Percentiles rank a stretch among this genome's conserved stretches.
phyloP scores from a whole-genome alignment of 2,888 invertebrate species.

The Drosophila pseudotalamancana region DNA sequence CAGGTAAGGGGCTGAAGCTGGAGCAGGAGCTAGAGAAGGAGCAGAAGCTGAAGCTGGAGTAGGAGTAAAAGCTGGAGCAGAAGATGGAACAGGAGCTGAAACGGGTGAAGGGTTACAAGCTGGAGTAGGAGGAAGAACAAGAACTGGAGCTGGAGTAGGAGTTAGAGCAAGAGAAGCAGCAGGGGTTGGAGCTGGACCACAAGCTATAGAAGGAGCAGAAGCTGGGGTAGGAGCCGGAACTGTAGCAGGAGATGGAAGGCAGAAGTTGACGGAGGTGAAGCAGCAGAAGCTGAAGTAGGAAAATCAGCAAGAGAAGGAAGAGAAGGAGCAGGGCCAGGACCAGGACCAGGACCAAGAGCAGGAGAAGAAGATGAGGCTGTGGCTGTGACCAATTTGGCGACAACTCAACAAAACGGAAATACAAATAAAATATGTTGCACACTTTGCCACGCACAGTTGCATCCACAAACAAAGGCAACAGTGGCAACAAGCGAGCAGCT shows the following conservation, averaged over 20 bases:
- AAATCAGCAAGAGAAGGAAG: not conserved
- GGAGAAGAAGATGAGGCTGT: not conserved
- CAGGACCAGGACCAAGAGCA: not conserved
- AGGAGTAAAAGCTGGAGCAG: no score
- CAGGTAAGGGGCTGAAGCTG: not conserved
- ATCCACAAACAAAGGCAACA: slow-evolving; percentile 10
- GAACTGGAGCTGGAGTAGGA: no score
- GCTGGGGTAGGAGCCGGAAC: not conserved
- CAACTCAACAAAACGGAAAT: slow-evolving; percentile 41
- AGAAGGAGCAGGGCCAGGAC: not conserved
- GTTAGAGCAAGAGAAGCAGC: not conserved
- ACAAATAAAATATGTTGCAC: slow-evolving; percentile 73
- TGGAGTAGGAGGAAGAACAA: not conserved
- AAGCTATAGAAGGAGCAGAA: not conserved
- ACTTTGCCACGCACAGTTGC: slow-evolving; percentile 61
- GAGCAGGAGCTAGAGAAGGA: not conserved
- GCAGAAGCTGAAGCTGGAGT: not conserved
- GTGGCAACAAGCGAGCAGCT: slow-evolving; percentile 22
- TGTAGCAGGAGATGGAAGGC: not conserved
- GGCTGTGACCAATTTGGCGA: not conserved
- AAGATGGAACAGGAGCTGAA: not conserved
- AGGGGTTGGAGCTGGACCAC: no score
- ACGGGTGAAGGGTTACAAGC: no score
- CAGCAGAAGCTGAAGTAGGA: no score
- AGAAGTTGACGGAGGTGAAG: not conserved